Conservation (phyloP, 2,113 vertebrate species). For the Ia io region DNA sequence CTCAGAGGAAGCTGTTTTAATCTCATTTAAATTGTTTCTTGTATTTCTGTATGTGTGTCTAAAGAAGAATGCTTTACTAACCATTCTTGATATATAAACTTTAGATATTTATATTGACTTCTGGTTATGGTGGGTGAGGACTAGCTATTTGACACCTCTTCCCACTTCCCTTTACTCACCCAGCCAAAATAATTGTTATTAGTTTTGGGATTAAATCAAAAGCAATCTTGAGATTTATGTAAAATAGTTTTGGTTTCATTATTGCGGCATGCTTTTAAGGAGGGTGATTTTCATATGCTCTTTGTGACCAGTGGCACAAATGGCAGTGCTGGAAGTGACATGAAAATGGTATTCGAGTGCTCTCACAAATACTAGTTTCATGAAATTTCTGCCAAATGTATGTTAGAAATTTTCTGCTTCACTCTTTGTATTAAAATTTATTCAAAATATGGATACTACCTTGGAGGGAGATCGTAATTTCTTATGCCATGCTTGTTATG, state of each 20-base stretch:
- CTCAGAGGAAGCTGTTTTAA: neutral
- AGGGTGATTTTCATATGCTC: neutral
- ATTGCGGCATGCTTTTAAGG: neutral
- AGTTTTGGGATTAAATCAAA: slow-evolving; percentile 4
- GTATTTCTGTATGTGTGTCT: neutral
- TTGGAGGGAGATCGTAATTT: neutral
- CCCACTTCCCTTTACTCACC: neutral
- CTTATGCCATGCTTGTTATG: neutral
- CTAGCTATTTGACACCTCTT: neutral
- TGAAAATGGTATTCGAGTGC: neutral
- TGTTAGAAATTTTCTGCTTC: neutral
- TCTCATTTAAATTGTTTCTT: neutral
- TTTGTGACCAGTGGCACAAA: neutral
- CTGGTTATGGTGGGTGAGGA: neutral
- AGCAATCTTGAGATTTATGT: neutral
- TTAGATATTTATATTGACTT: neutral
- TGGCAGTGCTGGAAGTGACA: neutral
- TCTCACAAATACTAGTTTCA: neutral
- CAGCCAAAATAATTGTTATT: neutral
- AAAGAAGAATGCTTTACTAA: neutral
- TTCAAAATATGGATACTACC: neutral
- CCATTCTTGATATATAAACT: neutral
- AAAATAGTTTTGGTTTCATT: neutral
- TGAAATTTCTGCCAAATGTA: neutral
- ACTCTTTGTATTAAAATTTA: neutral